Evolutionary conservation across 2,797 vertebrate genomes (phyloP), one percentile per base, ranked within the genome.

Genomic region (Eptatretus atami): DNA sequence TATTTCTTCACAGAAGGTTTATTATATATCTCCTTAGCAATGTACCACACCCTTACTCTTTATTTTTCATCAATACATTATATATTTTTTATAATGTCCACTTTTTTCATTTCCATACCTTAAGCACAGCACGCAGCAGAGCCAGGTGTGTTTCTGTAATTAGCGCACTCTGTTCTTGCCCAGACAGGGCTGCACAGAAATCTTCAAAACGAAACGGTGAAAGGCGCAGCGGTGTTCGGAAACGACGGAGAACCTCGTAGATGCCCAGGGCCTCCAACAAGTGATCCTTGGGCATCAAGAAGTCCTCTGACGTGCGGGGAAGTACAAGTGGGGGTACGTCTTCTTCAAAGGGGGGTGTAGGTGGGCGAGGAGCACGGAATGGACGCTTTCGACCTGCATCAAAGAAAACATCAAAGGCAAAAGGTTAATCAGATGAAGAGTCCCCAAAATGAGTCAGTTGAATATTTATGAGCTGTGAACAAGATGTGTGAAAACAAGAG

Each of bases 131-230:
- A 75, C 88, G 93, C 71, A 95, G 77, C 71, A 95, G 80, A 54
- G 86, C 76, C 66, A 85, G 79, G 65, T 95, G 87, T 66, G 83
- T 94, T 76, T 94, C 87, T 13, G 87, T 86, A 78, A 95, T 79
- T 70, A 95, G 78, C 0, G 81, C 86, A 73, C 87, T 93, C 74
- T 95, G 86, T 72, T 95, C 87, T 70, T 84, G 84, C 71, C 86
- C 83, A 68, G 82, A 80, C 69, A 95, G 71, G 52, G 87, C 83
- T 1, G 86, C 81, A 64, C 84, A 87, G 67, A 95, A 95, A 73
- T 95, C 87, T 79, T 95, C 87, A 71, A 93, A 92, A 73, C 84
- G 81, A 73, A 95, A 95, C 52, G 84, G 86, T 64, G 87, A 93
- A 64, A 95, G 78, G 19, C 86, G 82, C 69, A 93, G 75, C 69